These are phyloP conservation scores for Turdus rufiventris DNA, from an alignment of 2,113 vertebrate genomes.

Conservation along the genomic window DNA sequence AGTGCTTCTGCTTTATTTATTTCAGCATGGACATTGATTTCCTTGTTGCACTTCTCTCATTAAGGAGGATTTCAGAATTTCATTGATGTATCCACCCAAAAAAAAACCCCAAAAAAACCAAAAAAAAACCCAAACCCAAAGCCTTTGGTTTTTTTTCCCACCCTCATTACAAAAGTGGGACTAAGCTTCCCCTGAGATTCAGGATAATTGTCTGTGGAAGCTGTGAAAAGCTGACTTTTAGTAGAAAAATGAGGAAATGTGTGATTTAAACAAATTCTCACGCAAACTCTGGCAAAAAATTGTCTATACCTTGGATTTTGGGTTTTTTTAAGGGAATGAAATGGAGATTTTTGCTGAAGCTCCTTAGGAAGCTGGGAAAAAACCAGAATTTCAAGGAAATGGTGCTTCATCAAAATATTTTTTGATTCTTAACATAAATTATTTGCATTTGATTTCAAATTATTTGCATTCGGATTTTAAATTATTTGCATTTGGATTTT, in stretches of 20 bases:
- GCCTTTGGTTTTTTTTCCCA: neutral
- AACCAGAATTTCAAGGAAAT: neutral
- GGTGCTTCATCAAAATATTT: neutral
- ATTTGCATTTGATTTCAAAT: neutral
- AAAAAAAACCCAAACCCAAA: fast-evolving
- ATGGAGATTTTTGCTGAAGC: neutral
- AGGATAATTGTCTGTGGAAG: neutral
- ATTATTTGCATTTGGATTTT: neutral
- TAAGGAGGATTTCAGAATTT: neutral
- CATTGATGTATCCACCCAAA: neutral
- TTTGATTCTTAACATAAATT: neutral
- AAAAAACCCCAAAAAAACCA: no score
- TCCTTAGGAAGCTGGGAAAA: neutral
- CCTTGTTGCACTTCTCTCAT: neutral
- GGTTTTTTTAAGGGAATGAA: neutral
- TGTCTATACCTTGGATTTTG: neutral
- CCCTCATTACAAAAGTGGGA: neutral
- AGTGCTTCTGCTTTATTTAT: neutral
- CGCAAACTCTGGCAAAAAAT: neutral
- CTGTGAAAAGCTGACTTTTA: neutral
- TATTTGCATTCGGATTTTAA: neutral
- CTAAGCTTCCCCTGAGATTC: neutral
- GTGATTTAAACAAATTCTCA: neutral
- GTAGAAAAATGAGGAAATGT: neutral
- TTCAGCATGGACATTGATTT: neutral